Percentiles rank a stretch among this genome's conserved stretches.
Evolutionary conservation across 2,888 invertebrate species (phyloP).

Genomic region (Philereme transversata): DNA sequence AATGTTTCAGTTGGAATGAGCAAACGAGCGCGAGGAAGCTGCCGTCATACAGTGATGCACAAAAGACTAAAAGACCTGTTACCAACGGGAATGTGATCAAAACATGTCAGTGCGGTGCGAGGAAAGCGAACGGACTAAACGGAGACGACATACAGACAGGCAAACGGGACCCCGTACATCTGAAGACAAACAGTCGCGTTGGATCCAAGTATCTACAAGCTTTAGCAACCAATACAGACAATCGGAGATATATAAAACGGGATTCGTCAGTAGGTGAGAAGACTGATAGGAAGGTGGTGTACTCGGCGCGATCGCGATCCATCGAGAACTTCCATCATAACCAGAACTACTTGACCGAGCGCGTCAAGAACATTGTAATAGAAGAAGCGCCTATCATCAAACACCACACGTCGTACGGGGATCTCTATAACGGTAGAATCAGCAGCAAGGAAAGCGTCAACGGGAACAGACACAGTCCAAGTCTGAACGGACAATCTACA

Average conservation of each 20-base stretch:
- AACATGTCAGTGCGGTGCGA: slow-evolving; percentile 74
- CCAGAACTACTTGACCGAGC: slow-evolving; percentile 57
- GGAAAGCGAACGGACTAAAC: slow-evolving; percentile 67
- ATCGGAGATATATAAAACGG: slow-evolving; percentile 66
- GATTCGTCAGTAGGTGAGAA: slow-evolving; percentile 73
- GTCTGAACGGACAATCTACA: slow-evolving; percentile 73
- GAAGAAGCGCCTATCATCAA: slow-evolving; percentile 67
- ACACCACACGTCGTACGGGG: slow-evolving; percentile 78
- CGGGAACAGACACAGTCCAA: slow-evolving; percentile 72
- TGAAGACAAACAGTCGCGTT: slow-evolving; percentile 75
- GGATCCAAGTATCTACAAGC: slow-evolving; percentile 79
- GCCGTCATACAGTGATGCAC: slow-evolving; percentile 81
- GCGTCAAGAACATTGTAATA: slow-evolving; percentile 58
- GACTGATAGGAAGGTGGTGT: slow-evolving; percentile 59
- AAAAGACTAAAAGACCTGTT: slow-evolving; percentile 79
- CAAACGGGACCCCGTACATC: slow-evolving; percentile 62
- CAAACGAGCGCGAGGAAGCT: slow-evolving; percentile 79
- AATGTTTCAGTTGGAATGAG: slow-evolving; percentile 79
- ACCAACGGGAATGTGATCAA: slow-evolving; percentile 71
- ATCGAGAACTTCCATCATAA: slow-evolving; percentile 76
- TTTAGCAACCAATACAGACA: slow-evolving; percentile 64
- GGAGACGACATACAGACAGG: slow-evolving; percentile 57
- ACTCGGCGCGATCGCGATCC: slow-evolving; percentile 73
- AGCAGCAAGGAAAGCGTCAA: slow-evolving; percentile 75
- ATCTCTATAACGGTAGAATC: slow-evolving; percentile 73